Conservation (phyloP, 2,888 invertebrate species). For the Cylindroiulus punctatus region DNA sequence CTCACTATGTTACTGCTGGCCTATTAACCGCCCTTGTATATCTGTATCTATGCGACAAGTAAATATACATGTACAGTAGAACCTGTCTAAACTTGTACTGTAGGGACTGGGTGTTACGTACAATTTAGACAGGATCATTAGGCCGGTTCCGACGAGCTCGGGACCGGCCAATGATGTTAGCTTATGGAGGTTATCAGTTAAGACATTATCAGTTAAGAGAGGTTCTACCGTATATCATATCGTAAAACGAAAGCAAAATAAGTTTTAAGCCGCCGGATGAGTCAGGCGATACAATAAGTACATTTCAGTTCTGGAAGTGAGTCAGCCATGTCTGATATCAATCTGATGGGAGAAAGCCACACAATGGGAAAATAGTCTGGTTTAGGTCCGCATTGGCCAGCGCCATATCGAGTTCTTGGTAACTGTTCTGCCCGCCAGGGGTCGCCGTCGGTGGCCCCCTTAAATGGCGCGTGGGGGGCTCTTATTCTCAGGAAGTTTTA, state of each 20-base stretch:
- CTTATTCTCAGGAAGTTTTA: slow-evolving; percentile 23
- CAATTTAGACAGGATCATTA: no score
- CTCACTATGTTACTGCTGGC: no score
- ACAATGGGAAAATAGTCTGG: slow-evolving; percentile 20
- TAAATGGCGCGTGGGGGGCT: background rate
- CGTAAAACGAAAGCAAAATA: background rate
- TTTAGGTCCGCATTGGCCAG: background rate
- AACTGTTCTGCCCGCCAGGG: slow-evolving; percentile 30
- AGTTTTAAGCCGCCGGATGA: slow-evolving; percentile 4
- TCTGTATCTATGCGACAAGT: no score
- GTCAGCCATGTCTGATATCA: slow-evolving; percentile 17
- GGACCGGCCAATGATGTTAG: no score
- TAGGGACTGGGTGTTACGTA: no score
- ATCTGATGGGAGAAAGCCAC: background rate
- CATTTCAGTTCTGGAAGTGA: background rate
- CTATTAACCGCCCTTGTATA: background rate
- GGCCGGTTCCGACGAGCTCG: no score
- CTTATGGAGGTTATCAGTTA: no score
- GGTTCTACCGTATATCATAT: no score
- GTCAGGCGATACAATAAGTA: background rate
- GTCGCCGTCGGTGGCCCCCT: background rate
- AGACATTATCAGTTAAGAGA: no score
- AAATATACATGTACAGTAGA: no score
- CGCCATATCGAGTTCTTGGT: slow-evolving; percentile 5
- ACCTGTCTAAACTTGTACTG: no score